Percentiles rank a stretch among this genome's conserved stretches.
These are phyloP conservation scores for Ceyx cyanopectus DNA, from an alignment of 2,113 vertebrate genomes.

Conservation along the genomic window DNA sequence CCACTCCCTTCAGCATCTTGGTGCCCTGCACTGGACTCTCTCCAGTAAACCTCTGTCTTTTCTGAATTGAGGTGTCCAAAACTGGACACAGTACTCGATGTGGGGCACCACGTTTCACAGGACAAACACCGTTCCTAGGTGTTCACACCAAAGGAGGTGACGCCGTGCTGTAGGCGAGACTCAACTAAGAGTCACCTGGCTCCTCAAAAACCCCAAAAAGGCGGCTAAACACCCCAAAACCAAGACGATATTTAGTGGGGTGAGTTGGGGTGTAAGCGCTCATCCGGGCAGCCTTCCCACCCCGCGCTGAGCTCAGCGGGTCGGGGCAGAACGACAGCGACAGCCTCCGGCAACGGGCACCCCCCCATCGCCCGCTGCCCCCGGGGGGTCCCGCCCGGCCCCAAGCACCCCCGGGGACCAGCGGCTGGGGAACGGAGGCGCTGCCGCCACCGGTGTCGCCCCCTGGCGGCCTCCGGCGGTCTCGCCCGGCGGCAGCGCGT, in stretches of 20 bases:
- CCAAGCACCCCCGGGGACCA: background rate
- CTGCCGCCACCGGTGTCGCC: background rate
- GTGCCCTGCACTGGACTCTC: too few species aligned
- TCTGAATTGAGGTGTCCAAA: too few species aligned
- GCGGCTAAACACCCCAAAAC: background rate
- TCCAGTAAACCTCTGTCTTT: too few species aligned
- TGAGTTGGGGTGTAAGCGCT: too few species aligned
- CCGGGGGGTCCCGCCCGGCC: background rate
- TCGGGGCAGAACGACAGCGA: background rate
- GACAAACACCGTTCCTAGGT: rapidly evolving
- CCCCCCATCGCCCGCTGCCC: background rate
- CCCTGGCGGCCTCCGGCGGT: background rate
- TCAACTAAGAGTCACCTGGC: rapidly evolving
- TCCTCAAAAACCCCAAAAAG: rapidly evolving
- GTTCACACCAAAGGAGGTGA: rapidly evolving
- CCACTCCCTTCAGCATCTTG: too few species aligned
- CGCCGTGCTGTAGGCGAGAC: background rate
- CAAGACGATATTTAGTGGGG: rapidly evolving
- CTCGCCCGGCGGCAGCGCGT: background rate
- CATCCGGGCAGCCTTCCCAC: background rate
- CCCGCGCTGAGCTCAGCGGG: background rate
- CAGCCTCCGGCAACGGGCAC: background rate
- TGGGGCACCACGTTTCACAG: too few species aligned
- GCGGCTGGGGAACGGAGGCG: background rate
- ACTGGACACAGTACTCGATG: too few species aligned